These are phyloP conservation scores for Uloborus diversus DNA, from an alignment of 1,140 invertebrate species.

Conservation along the genomic window DNA sequence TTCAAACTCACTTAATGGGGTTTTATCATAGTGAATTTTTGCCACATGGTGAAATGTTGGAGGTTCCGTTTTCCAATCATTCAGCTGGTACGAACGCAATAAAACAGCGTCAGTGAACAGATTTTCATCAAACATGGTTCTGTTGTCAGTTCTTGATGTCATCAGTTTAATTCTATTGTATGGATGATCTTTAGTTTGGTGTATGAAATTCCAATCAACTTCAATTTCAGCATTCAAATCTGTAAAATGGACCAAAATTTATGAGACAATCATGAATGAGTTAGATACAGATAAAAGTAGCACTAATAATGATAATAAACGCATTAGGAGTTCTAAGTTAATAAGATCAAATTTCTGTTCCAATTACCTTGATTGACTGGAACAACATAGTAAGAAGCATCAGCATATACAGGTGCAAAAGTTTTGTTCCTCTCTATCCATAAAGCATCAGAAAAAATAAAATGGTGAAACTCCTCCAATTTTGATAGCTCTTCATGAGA, in stretches of 20 bases:
- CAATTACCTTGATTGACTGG: slow-evolving; percentile 67
- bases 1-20: slow-evolving; percentile 90
- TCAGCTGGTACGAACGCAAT: slow-evolving; percentile 84
- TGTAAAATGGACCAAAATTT: slow-evolving; percentile 63
- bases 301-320: slow-evolving; percentile 61
- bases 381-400: slow-evolving; percentile 12
- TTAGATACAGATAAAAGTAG: neutral
- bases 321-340: no score
- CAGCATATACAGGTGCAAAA: neutral
- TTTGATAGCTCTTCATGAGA: slow-evolving; percentile 74
- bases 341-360: slow-evolving; percentile 80
- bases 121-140: slow-evolving; percentile 75
- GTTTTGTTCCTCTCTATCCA: slow-evolving; percentile 72
- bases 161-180: slow-evolving; percentile 10
- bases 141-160: slow-evolving; percentile 64
- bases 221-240: slow-evolving; percentile 7
- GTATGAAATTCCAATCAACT: slow-evolving; percentile 87
- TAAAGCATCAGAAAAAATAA: slow-evolving; percentile 90
- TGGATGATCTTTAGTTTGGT: slow-evolving; percentile 70
- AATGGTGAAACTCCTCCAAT: slow-evolving; percentile 84
- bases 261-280: slow-evolving; percentile 77
- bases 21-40: slow-evolving; percentile 88
- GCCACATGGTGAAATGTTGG: slow-evolving; percentile 92
- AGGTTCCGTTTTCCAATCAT: slow-evolving; percentile 92
- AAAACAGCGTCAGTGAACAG: slow-evolving; percentile 93